phyloP scores from a whole-genome alignment of 2,113 vertebrate species.

The Lamprotornis superbus region DNA sequence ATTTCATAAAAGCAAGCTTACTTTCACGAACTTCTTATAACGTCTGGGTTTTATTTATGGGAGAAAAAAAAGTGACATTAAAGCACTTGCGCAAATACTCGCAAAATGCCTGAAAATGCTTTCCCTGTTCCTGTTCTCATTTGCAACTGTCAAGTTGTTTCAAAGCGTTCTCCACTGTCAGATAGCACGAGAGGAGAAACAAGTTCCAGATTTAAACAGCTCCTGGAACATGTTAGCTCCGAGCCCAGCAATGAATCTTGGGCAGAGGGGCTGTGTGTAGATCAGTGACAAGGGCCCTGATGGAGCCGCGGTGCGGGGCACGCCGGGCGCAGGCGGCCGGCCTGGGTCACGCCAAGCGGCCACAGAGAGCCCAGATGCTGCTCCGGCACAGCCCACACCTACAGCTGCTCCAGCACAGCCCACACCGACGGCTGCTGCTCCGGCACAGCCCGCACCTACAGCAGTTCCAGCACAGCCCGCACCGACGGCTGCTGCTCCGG shows the following conservation, averaged over 20 bases:
- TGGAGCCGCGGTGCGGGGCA: neutral
- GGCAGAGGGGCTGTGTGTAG: rapidly evolving
- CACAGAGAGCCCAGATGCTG: too few species aligned
- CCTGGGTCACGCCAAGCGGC: neutral
- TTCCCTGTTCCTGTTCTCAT: neutral
- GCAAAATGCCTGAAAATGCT: neutral
- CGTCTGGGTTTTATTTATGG: neutral
- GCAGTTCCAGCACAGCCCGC: too few species aligned
- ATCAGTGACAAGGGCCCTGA: neutral
- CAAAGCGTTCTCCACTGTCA: neutral
- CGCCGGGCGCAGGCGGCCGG: neutral
- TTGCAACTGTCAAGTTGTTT: neutral
- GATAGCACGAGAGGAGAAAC: neutral
- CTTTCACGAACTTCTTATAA: neutral
- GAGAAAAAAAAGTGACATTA: neutral
- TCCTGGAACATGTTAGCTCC: neutral
- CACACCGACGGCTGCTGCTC: rapidly evolving
- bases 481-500: neutral
- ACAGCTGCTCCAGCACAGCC: neutral
- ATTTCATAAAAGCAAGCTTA: neutral
- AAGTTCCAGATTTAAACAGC: neutral
- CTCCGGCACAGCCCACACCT: too few species aligned
- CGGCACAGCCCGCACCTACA: rapidly evolving
- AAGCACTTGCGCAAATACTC: neutral
- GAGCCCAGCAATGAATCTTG: rapidly evolving